Evolutionary conservation across 2,113 vertebrate genomes (phyloP).

Genomic region (Oriolus oriolus): DNA sequence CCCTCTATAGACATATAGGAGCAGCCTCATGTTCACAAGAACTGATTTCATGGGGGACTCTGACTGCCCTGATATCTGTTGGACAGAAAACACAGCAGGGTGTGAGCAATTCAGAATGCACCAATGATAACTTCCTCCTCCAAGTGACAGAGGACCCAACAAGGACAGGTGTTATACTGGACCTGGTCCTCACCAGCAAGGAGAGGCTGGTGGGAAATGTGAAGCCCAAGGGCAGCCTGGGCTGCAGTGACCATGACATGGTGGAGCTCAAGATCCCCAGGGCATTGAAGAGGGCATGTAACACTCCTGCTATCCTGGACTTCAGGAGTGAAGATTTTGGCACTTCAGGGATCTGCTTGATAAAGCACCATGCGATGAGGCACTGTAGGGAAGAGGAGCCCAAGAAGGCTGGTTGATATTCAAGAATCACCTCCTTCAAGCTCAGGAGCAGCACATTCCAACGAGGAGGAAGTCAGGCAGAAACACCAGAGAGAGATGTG

Average conservation of each 20-base stretch:
- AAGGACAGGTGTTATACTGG: not conserved
- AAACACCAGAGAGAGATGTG: not conserved
- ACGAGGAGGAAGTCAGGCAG: not conserved
- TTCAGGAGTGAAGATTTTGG: not conserved
- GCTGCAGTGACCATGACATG: not conserved
- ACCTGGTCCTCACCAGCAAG: not conserved
- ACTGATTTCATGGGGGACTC: not conserved
- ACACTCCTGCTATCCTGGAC: no score
- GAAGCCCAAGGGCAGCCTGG: not conserved
- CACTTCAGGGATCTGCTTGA: not conserved
- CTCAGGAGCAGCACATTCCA: not conserved
- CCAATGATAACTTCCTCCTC: not conserved
- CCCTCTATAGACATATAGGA: not conserved
- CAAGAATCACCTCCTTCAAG: not conserved
- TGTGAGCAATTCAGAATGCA: not conserved
- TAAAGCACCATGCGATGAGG: not conserved
- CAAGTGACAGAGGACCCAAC: not conserved
- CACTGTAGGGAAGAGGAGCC: not conserved
- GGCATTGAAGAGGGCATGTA: not conserved
- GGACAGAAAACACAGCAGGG: not conserved
- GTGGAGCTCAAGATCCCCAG: not conserved
- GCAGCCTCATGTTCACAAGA: not conserved
- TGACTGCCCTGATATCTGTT: not conserved
- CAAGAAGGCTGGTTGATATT: not conserved
- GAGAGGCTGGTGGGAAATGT: not conserved